Evolutionary conservation across 2,888 invertebrate genomes (phyloP), one percentile per base, ranked within the genome.

Genomic region (Tribolium freemani): DNA sequence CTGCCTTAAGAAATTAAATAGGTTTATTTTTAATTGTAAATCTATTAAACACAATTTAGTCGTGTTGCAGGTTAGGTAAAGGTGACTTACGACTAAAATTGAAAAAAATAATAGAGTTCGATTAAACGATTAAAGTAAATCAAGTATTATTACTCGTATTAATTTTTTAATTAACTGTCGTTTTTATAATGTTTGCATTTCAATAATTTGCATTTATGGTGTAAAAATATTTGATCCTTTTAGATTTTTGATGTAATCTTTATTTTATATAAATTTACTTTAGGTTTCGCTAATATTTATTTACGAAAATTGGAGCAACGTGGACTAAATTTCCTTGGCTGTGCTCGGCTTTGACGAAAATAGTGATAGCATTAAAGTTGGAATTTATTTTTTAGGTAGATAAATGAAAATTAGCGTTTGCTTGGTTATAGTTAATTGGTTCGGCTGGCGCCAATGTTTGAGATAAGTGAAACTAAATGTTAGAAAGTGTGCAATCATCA

Each of bases 201-300:
- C 20, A 10, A 20, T 53, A 21, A 16, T 53, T 13, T 53, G 53
- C 20, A 53, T 53, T 13, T 48, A 48, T 50, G 16, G 20, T 26
- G 45, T 64, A 54, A 64, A 45, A 38, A 53, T 44, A 44, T 54
- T 51, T 64, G 64, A 64, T 21, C 26, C 53, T 44, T 54, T 64
- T 44, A 51, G 51, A 51, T 64, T 64, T 54, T 31, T 63, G 31
- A 64, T 26, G 64, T 64, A 64, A 64, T 64, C 53, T 64, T 64
- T 60, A 60, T 60, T 60, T 60, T 46, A 60, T 16, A 60, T 60
- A 60, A 60, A 60, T 60, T 60, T 64, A 54, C 64, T 64, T 54
- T 64, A 63, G 16, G 54, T 66, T 48, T 71, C 46, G 71, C 66
- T 57, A 60, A 71, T 71, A 71, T 66, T 71, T 71, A 69, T 69